phyloP scores from a whole-genome alignment of 2,113 vertebrate species.

The Spilogale gracilis region DNA sequence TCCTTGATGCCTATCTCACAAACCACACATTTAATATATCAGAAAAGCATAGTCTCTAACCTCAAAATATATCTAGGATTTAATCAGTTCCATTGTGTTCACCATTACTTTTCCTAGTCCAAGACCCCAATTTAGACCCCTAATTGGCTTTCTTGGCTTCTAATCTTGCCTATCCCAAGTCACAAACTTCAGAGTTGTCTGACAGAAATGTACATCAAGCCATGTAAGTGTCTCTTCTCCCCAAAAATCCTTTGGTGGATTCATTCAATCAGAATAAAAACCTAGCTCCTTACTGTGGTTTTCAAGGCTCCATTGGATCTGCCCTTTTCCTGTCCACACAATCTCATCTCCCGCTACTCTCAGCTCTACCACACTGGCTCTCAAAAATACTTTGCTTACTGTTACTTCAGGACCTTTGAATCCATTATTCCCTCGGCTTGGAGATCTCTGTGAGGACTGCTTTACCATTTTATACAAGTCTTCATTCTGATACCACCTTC shows the following conservation, averaged over 20 bases:
- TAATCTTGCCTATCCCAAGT: not conserved
- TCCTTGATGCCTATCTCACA: not conserved
- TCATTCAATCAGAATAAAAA: not conserved
- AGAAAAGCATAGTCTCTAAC: not conserved
- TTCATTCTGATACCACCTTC: not conserved
- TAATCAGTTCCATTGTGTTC: not conserved
- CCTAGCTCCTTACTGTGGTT: fast-evolving
- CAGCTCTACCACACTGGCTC: not conserved
- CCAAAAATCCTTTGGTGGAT: not conserved
- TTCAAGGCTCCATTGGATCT: not conserved
- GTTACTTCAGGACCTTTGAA: not conserved
- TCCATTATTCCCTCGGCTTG: not conserved
- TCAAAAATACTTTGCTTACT: not conserved
- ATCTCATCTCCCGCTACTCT: not conserved
- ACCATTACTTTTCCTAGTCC: not conserved
- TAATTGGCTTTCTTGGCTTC: not conserved
- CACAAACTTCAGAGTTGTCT: not conserved
- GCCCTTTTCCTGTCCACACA: not conserved
- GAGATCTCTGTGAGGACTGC: not conserved
- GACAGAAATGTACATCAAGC: not conserved
- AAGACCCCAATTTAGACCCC: not conserved
- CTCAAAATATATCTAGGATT: not conserved
- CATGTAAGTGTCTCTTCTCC: not conserved
- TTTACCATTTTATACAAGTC: not conserved
- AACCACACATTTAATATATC: not conserved